Conservation (phyloP, 1,140 invertebrate genomes). For the Lepidostoma basale region DNA sequence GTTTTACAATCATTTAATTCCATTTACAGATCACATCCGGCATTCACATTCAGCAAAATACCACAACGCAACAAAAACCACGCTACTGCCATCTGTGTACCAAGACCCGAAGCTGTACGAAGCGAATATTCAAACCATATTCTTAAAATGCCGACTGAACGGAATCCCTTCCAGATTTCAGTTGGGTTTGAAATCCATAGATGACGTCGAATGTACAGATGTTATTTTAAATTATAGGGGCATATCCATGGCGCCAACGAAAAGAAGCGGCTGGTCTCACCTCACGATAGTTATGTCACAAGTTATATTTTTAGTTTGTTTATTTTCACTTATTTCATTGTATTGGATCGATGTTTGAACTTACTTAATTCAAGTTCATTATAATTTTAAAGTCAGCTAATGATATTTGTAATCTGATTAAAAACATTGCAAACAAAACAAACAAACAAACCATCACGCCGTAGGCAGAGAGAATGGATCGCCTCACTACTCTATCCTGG, state of each 20-base stretch:
- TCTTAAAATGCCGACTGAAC: background rate
- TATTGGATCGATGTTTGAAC: background rate
- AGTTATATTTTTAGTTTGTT: background rate
- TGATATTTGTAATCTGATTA: too few species aligned
- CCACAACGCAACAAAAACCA: too few species aligned
- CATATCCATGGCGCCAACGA: background rate
- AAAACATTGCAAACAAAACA: too few species aligned
- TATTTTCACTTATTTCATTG: background rate
- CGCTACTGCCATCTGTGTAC: background rate
- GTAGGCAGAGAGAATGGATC: too few species aligned
- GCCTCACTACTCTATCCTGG: too few species aligned
- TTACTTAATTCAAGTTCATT: background rate
- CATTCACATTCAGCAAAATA: too few species aligned
- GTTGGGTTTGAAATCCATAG: background rate
- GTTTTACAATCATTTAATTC: too few species aligned
- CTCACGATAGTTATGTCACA: background rate
- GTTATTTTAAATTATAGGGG: background rate
- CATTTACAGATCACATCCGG: too few species aligned
- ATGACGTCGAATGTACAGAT: conserved; percentile 3
- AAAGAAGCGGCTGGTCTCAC: background rate
- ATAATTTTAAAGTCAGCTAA: background rate
- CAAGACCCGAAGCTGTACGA: background rate
- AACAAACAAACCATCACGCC: too few species aligned
- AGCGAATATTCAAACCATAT: background rate
- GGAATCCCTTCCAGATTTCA: background rate